Base-by-base conservation (phyloP, 2,797 vertebrate genomes). In the Mormyrus hasselquistii region DNA sequence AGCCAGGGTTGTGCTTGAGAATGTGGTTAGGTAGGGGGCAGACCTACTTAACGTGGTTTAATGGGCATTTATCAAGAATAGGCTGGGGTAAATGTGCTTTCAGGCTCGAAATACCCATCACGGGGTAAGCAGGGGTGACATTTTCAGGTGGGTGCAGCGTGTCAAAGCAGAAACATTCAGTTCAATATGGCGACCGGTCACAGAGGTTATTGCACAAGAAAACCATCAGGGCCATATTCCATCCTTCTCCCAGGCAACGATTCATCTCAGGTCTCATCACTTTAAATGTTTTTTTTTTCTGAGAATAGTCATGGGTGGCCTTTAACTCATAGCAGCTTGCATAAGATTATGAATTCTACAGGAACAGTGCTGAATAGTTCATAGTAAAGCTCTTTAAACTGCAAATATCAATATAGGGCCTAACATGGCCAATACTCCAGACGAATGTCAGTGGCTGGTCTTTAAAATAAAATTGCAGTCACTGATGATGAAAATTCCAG, bases 161-260 rank as follows among this genome's bases (percentile, higher is more conserved):
- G 16, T 44, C 73, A 47, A 44, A 44, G 73, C 41, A 47, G 65
- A 73, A 73, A 73, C 29, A 73, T 38, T 73, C 65, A 73, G 41
- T 47, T 79, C 73, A 47, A n/a, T 79, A 79, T 79, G 73, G 38
- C 7, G 41, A 79, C 34, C 16, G 73, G 34, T 79, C 38, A 16
- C 38, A 79, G 73, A 79, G 73, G 34, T 79, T 79, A 79, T 44
- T 79, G 19, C 34, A 79, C 73, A 79, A 73, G 65, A 73, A n/a
- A 79, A 79, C 73, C 19, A 47, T 79, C 41, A 41, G 73, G 41
- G 41, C 34, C 38, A 41, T 19, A 79, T 79, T 79, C 38, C 73
- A 90, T 91, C 89, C 82, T 52, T 25, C 82, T 84, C 44, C 82
- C 44, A 50, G 49, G 22, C 47, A 84, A 49, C n/a, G 19, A 50